phyloP scores from a whole-genome alignment of 2,888 invertebrate genomes.

The Rotaria socialis region DNA sequence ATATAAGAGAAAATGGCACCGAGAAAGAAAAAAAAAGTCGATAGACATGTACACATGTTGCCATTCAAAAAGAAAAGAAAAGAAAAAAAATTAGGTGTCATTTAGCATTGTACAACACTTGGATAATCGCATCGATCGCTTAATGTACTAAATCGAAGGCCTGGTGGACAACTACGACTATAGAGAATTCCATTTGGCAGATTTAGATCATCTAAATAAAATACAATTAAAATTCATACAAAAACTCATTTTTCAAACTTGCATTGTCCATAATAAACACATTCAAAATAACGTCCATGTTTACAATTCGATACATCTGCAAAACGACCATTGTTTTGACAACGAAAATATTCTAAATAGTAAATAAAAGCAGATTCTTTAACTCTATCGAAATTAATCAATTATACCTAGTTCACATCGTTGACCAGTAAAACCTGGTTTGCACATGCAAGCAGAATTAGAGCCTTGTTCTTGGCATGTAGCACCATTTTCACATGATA shows the following conservation, averaged over 20 bases:
- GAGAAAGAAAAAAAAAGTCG: background rate
- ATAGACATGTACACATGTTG: background rate
- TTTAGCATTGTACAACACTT: slow-evolving; percentile 41
- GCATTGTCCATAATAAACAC: slow-evolving; percentile 46
- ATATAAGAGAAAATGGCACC: slow-evolving; percentile 12
- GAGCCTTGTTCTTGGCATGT: slow-evolving; percentile 42
- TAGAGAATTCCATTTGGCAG: slow-evolving; percentile 45
- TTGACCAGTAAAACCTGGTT: slow-evolving; percentile 42
- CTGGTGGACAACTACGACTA: slow-evolving; percentile 44
- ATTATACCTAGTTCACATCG: slow-evolving; percentile 39
- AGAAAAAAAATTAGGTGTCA: background rate
- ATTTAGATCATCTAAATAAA: slow-evolving; percentile 35
- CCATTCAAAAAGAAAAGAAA: background rate
- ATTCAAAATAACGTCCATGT: slow-evolving; percentile 45
- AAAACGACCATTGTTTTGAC: slow-evolving; percentile 43
- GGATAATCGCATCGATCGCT: slow-evolving; percentile 46
- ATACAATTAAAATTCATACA: too few species aligned
- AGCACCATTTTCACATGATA: slow-evolving; percentile 44
- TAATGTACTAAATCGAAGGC: slow-evolving; percentile 40
- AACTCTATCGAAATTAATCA: background rate
- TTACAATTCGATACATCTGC: slow-evolving; percentile 40
- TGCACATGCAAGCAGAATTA: slow-evolving; percentile 40
- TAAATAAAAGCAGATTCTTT: background rate
- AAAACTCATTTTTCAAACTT: background rate
- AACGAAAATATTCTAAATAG: slow-evolving; percentile 42